Conservation (phyloP, 2,797 vertebrate species). For the Silurus lanzhouensis region DNA sequence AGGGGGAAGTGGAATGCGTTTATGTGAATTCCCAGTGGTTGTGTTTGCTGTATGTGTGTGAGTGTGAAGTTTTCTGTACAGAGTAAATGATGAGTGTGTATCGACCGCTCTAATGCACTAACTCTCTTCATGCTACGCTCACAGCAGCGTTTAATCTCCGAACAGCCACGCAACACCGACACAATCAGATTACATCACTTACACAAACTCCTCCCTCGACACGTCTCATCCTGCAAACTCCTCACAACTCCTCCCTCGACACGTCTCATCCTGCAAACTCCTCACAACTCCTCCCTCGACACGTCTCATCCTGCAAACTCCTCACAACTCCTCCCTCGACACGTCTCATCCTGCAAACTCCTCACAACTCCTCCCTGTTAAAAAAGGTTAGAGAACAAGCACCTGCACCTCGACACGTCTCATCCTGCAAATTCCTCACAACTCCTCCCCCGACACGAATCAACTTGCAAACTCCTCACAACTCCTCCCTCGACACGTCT, state of each 20-base stretch:
- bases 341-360: no score
- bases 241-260: slow-evolving; percentile 20
- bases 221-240: slow-evolving; percentile 31
- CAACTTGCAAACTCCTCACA: no score
- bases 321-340: no score
- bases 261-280: slow-evolving; percentile 11
- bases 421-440: no score
- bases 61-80: neutral
- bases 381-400: no score
- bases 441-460: no score
- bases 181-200: neutral
- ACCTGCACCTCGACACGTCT: no score
- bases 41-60: neutral
- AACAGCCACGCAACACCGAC: slow-evolving; percentile 2
- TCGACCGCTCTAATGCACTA: neutral
- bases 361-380: no score
- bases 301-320: no score
- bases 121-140: neutral
- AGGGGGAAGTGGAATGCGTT: neutral
- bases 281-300: slow-evolving; percentile 3
- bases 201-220: neutral
- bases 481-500: no score
- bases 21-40: neutral
- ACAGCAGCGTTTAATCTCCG: neutral
- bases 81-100: neutral